Conservation (phyloP, 2,888 invertebrate species). For the Anthophora plumipes region DNA sequence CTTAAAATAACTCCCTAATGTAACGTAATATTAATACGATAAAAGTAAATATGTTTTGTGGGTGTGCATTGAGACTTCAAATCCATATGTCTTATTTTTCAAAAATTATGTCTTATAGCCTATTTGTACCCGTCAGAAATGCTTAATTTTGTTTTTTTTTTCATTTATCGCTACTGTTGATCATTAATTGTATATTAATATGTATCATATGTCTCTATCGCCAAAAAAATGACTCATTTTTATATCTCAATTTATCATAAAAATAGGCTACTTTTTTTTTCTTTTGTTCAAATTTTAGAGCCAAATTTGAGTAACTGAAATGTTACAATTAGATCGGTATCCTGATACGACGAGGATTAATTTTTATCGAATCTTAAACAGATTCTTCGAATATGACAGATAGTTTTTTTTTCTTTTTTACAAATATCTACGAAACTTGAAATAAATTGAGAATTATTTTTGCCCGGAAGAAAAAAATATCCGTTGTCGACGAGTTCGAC, state of each 20-base stretch:
- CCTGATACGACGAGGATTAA: slow-evolving; percentile 29
- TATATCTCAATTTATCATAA: slow-evolving; percentile 57
- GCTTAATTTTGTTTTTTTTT: slow-evolving; percentile 63
- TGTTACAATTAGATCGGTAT: slow-evolving; percentile 37
- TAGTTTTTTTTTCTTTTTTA: no score
- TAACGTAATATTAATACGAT: slow-evolving; percentile 54
- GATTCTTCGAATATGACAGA: slow-evolving; percentile 9
- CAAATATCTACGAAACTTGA: slow-evolving; percentile 19
- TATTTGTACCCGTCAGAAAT: slow-evolving; percentile 84
- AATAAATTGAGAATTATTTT: not conserved
- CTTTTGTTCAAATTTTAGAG: slow-evolving; percentile 38
- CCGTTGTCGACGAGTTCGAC: slow-evolving; percentile 10
- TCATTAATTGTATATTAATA: slow-evolving; percentile 66
- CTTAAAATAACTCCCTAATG: slow-evolving; percentile 44
- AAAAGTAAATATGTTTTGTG: slow-evolving; percentile 57
- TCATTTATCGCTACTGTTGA: slow-evolving; percentile 69
- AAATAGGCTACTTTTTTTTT: slow-evolving; percentile 62
- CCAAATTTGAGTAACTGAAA: slow-evolving; percentile 46
- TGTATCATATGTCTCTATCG: slow-evolving; percentile 56
- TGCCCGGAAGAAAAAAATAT: not conserved
- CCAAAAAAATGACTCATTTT: slow-evolving; percentile 49
- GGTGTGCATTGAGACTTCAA: slow-evolving; percentile 77
- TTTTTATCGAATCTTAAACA: slow-evolving; percentile 22
- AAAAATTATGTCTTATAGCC: slow-evolving; percentile 76
- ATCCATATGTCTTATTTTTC: slow-evolving; percentile 75